A percentile compares a stretch with the other conserved stretches of the same genome.
Conservation (phyloP, 2,888 invertebrate species). For the Agrotis exclamationis region DNA sequence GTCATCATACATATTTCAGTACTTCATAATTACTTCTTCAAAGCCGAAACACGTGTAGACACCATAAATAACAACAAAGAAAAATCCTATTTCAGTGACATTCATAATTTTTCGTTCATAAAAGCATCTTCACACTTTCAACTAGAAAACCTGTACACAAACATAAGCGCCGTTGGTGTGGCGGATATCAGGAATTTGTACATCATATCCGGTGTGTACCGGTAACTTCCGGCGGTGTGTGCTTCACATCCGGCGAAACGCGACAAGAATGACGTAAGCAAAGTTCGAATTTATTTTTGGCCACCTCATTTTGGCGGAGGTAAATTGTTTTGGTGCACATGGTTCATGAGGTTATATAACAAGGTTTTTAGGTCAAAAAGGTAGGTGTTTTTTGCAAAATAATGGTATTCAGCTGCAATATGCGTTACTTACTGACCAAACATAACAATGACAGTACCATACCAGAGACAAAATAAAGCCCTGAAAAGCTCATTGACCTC, state of each 20-base stretch:
- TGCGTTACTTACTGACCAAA: too few relatives aligned
- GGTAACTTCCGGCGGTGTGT: conserved; percentile 80
- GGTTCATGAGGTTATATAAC: not conserved
- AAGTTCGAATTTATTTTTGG: conserved; percentile 44
- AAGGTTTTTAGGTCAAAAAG: not conserved
- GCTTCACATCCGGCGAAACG: conserved; percentile 67
- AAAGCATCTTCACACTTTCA: conserved; percentile 31
- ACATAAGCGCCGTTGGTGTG: conserved; percentile 64
- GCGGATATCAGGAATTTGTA: conserved; percentile 87
- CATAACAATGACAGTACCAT: too few relatives aligned
- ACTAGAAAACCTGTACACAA: conserved; percentile 57
- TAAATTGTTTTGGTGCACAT: conserved; percentile 18
- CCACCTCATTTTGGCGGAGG: conserved; percentile 17
- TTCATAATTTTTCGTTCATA: conserved; percentile 17
- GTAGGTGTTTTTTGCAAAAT: not conserved
- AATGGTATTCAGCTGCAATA: not conserved
- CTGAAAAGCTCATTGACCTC: too few relatives aligned
- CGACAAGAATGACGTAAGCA: conserved; percentile 51
- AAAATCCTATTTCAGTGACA: not conserved
- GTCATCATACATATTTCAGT: not conserved
- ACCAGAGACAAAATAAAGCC: too few relatives aligned
- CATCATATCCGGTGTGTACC: conserved; percentile 87
- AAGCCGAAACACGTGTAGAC: conserved; percentile 2
- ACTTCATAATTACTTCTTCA: not conserved
- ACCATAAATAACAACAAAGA: too few relatives aligned